A percentile compares a stretch with the other conserved stretches of the same genome.
These are phyloP conservation scores for Clitarchus hookeri DNA, from an alignment of 2,888 invertebrate genomes.

Conservation along the genomic window DNA sequence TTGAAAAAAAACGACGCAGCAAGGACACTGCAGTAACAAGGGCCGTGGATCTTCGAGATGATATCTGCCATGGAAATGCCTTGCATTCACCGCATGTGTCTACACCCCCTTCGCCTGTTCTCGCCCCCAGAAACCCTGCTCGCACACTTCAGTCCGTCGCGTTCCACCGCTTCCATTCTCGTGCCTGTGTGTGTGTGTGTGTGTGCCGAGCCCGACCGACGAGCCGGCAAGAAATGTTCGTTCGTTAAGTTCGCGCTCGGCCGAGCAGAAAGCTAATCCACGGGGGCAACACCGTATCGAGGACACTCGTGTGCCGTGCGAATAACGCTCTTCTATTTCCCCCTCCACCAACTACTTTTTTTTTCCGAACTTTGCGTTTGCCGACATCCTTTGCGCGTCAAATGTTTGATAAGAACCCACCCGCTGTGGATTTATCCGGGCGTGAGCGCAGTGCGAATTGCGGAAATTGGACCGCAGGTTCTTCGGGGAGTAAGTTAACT, in stretches of 20 bases:
- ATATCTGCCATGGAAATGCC: too few species aligned
- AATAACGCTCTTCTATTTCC: background rate
- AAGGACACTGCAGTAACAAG: too few species aligned
- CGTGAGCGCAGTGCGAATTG: background rate
- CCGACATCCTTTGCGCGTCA: background rate
- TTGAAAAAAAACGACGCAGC: too few species aligned
- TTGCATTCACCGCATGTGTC: too few species aligned
- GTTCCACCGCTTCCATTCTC: too few species aligned
- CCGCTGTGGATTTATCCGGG: background rate
- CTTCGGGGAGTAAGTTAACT: background rate
- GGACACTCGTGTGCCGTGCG: background rate
- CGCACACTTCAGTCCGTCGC: too few species aligned
- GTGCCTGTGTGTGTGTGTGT: too few species aligned
- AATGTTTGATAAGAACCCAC: background rate
- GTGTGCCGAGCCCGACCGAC: background rate
- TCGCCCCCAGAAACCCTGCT: too few species aligned
- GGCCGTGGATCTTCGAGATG: too few species aligned
- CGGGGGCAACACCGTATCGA: background rate
- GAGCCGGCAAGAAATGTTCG: too few species aligned
- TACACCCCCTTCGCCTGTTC: too few species aligned
- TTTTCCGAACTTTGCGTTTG: background rate
- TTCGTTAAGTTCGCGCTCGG: background rate
- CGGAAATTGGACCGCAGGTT: background rate
- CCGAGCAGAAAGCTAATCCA: conserved; percentile 3
- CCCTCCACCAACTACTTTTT: background rate